Evolutionary conservation across 2,797 vertebrate genomes (phyloP).

Genomic region (Fistularia commersonii): DNA sequence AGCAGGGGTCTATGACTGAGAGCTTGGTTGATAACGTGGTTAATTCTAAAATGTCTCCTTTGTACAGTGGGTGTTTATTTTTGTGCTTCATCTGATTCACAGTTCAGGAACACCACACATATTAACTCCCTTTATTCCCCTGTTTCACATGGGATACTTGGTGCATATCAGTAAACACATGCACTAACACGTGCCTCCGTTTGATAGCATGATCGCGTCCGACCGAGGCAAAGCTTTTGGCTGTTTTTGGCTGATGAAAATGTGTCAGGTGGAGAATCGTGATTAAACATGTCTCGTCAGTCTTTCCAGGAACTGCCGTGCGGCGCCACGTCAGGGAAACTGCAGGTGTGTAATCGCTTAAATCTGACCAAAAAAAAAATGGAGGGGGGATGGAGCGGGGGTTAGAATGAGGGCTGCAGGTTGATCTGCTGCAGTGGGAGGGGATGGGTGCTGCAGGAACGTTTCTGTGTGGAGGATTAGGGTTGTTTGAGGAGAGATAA

Average conservation of each 20-base stretch:
- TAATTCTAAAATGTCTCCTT: background rate
- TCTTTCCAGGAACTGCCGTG: slow-evolving; percentile 21
- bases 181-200: background rate
- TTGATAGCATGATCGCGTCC: background rate
- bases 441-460: slow-evolving; percentile 32
- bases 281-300: slow-evolving; percentile 23
- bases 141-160: slow-evolving; percentile 6
- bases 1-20: slow-evolving; percentile 62
- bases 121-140: slow-evolving; percentile 5
- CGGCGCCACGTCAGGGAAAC: slow-evolving; percentile 29
- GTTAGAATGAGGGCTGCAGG: slow-evolving; percentile 15
- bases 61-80: background rate
- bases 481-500: slow-evolving; percentile 70
- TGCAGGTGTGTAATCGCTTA: slow-evolving; percentile 55
- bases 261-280: slow-evolving; percentile 19
- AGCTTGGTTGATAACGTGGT: background rate
- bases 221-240: too few species aligned
- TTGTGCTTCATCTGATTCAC: too few species aligned
- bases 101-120: background rate
- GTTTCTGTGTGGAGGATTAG: slow-evolving; percentile 64
- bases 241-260: slow-evolving; percentile 17
- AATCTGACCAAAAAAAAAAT: slow-evolving; percentile 24
- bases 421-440: slow-evolving; percentile 16
- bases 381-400: slow-evolving; percentile 1
- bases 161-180: too few species aligned